These are phyloP conservation scores for Mormyrus hasselquistii DNA, from an alignment of 2,797 vertebrate genomes.

Conservation along the genomic window DNA sequence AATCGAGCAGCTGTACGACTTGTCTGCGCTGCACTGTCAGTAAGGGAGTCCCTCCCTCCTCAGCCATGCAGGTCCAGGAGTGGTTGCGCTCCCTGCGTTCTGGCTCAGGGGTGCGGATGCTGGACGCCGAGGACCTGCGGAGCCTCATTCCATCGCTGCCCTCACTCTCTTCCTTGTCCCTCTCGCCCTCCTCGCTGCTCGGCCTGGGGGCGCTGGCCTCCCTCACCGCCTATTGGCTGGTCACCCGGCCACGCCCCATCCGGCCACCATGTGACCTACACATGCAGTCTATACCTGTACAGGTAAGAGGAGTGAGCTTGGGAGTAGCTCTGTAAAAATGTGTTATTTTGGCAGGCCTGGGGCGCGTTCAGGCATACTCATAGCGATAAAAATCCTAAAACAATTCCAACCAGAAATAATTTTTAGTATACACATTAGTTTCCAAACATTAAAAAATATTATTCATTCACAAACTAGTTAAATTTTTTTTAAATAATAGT, in stretches of 20 bases:
- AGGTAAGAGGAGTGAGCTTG: constrained; percentile 44
- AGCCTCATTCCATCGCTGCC: constrained; percentile 44
- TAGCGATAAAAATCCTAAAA: not conserved
- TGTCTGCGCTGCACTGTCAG: not conserved
- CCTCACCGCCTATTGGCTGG: constrained; percentile 66
- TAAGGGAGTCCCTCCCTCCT: not conserved
- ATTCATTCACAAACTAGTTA: not conserved
- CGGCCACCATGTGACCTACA: constrained; percentile 62
- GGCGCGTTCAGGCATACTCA: not conserved
- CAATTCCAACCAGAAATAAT: not conserved
- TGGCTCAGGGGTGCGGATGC: constrained; percentile 41
- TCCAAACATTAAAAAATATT: not conserved
- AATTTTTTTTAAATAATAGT: not conserved
- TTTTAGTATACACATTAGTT: not conserved
- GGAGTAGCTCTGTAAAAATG: not conserved
- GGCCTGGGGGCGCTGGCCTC: constrained; percentile 66
- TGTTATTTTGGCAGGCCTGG: not conserved
- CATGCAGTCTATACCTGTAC: constrained; percentile 60
- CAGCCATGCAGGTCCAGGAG: constrained; percentile 67
- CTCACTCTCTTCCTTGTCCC: constrained; percentile 49
- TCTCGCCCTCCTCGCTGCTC: constrained; percentile 59
- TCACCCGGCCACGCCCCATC: constrained; percentile 61
- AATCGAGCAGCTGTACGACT: not conserved
- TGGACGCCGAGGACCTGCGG: constrained; percentile 52
- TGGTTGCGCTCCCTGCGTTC: constrained; percentile 60